phyloP scores from a whole-genome alignment of 2,797 vertebrate genomes.

The Heterohyrax brucei region DNA sequence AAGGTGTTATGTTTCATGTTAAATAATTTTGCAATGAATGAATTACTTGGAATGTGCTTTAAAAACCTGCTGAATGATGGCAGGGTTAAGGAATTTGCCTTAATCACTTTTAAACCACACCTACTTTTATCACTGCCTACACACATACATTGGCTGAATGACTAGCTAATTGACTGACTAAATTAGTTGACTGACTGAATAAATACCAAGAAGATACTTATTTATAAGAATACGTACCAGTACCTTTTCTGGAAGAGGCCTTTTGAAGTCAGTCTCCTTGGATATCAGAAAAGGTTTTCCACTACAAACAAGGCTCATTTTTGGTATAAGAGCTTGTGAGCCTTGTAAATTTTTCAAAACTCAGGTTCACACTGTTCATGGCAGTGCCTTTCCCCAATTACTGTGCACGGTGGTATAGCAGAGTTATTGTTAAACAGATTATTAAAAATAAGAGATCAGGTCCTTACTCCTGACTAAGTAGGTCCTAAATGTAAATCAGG shows the following conservation, averaged over 20 bases:
- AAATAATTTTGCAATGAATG: constrained; percentile 58
- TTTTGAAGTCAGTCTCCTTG: constrained; percentile 27
- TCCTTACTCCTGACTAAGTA: constrained; percentile 54
- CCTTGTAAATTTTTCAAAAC: constrained; percentile 69
- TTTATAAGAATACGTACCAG: constrained; percentile 53
- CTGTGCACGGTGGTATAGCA: constrained; percentile 41
- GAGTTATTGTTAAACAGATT: constrained; percentile 71
- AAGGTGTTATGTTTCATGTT: constrained; percentile 8
- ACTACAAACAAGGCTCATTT: constrained; percentile 37
- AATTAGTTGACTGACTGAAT: background rate
- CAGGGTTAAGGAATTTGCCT: background rate
- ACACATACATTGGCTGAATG: constrained; percentile 22
- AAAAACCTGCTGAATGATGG: constrained; percentile 14
- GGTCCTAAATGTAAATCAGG: constrained; percentile 55
- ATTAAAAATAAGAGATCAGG: constrained; percentile 68
- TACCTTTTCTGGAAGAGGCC: background rate
- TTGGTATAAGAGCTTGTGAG: constrained; percentile 52
- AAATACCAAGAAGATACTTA: constrained; percentile 24
- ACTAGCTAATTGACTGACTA: background rate
- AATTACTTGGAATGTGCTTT: constrained; percentile 56
- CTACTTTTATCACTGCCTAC: constrained; percentile 28
- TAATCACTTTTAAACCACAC: background rate
- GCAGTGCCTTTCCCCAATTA: constrained; percentile 72
- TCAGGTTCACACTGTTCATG: constrained; percentile 61
- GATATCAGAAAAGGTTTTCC: constrained; percentile 42